These are phyloP conservation scores for Phyllostomus hastatus DNA, from an alignment of 2,113 vertebrate species.

Conservation along the genomic window DNA sequence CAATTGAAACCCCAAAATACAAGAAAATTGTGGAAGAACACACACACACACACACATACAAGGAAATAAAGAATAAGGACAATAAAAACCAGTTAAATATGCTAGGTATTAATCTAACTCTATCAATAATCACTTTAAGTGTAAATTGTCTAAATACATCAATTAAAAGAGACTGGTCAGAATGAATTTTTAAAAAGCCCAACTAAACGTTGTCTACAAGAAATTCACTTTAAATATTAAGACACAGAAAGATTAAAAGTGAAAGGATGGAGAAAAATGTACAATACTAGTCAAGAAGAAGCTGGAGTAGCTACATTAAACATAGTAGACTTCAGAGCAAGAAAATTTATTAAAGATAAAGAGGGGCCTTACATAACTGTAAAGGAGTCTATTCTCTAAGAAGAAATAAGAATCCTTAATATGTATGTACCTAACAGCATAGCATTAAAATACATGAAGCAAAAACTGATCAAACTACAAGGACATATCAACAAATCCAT, in stretches of 20 bases:
- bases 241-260: background rate
- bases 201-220: background rate
- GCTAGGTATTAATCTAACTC: background rate
- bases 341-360: background rate
- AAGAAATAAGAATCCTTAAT: background rate
- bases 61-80: background rate
- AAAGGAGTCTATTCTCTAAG: background rate
- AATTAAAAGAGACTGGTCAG: background rate
- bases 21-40: background rate
- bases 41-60: background rate
- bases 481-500: background rate
- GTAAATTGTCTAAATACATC: background rate
- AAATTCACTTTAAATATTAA: constrained; percentile 26
- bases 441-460: background rate
- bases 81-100: background rate
- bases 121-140: background rate
- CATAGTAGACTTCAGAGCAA: background rate
- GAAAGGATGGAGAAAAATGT: background rate
- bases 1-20: background rate
- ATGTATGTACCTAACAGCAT: background rate
- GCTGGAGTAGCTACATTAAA: background rate
- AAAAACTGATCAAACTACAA: background rate
- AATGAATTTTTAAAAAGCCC: background rate
- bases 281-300: background rate
- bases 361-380: background rate